These are phyloP conservation scores for Drosophila biarmipes DNA, from an alignment of 1,140 invertebrate species.

Conservation along the genomic window DNA sequence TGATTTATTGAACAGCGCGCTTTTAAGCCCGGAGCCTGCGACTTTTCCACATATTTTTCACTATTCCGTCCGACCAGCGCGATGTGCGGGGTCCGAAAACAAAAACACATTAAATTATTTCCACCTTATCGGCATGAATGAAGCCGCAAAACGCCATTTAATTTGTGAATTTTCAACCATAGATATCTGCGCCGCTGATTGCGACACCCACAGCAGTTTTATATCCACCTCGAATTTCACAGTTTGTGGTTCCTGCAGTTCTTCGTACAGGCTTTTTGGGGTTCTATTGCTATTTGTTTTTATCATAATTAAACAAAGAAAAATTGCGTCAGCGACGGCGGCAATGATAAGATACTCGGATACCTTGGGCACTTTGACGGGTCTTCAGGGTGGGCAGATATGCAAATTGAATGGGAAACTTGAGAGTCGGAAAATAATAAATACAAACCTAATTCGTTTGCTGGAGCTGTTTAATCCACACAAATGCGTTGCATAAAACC, in stretches of 20 bases:
- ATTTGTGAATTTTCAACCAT: conserved; percentile 74
- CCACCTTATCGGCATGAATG: conserved; percentile 76
- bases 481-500: no score
- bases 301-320: conserved; percentile 77
- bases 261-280: conserved; percentile 28
- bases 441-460: no score
- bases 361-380: conserved; percentile 1
- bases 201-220: conserved; percentile 23
- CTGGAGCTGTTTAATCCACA: no score
- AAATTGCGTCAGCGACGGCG: conserved; percentile 58
- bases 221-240: conserved; percentile 56
- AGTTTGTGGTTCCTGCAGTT: conserved; percentile 50
- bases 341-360: conserved; percentile 48
- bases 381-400: conserved; percentile 25
- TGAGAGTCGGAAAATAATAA: not conserved
- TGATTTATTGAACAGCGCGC: conserved; percentile 59
- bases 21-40: conserved; percentile 2
- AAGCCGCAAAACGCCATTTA: conserved; percentile 75
- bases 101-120: conserved; percentile 71
- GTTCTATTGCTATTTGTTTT: conserved; percentile 66
- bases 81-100: conserved; percentile 46
- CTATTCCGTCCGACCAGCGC: conserved; percentile 11
- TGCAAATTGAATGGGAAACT: conserved; percentile 18
- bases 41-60: conserved; percentile 26
- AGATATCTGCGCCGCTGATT: conserved; percentile 64